These are phyloP conservation scores for Hiodon alosoides DNA, from an alignment of 2,113 vertebrate genomes.

Conservation along the genomic window DNA sequence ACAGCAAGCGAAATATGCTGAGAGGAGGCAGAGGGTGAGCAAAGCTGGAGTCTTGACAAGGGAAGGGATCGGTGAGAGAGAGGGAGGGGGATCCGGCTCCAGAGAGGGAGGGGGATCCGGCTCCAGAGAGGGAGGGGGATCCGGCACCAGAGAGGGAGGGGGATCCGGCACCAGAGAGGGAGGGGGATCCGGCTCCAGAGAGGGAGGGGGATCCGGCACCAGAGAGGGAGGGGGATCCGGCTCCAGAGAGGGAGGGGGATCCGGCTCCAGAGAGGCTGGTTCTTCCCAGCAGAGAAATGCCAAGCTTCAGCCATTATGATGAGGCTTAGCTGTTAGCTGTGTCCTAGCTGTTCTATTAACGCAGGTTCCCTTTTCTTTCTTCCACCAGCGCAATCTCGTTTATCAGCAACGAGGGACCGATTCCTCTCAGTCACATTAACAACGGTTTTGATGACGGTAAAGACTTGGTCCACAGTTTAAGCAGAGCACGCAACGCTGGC, in stretches of 20 bases:
- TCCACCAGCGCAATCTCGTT: no score
- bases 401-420: no score
- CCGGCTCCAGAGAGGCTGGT: constrained; percentile 5
- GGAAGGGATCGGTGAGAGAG: constrained; percentile 46
- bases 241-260: constrained; percentile 39
- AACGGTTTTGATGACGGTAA: no score
- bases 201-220: constrained; percentile 38
- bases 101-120: constrained; percentile 31
- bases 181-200: constrained; percentile 38
- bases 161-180: constrained; percentile 36
- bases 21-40: constrained; percentile 43
- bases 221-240: constrained; percentile 37
- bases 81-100: constrained; percentile 36
- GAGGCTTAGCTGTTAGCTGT: no score
- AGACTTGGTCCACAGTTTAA: no score
- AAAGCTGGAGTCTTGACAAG: constrained; percentile 52
- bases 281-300: no score
- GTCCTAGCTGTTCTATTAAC: no score
- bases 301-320: no score
- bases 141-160: constrained; percentile 37
- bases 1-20: constrained; percentile 42
- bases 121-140: not conserved
- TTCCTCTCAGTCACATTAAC: no score
- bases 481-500: no score
- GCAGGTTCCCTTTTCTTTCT: no score